phyloP scores from a whole-genome alignment of 2,113 vertebrate genomes.

The Saimiri boliviensis region DNA sequence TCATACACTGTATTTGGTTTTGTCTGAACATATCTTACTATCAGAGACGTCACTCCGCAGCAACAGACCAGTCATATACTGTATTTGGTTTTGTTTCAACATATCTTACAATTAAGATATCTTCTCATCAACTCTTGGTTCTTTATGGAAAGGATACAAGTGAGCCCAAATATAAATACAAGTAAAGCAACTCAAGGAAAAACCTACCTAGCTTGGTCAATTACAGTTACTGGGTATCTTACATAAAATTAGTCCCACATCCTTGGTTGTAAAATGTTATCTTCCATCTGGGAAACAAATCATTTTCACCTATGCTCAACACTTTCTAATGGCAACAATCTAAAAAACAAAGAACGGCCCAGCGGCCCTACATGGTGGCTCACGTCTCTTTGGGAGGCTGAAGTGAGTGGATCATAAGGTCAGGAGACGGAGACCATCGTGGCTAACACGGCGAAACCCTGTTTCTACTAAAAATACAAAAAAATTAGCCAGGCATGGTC shows the following conservation, averaged over 20 bases:
- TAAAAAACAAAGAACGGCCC: neutral
- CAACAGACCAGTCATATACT: no score
- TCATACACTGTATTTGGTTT: neutral
- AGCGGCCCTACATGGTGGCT: no score
- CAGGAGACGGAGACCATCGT: no score
- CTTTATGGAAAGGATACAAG: neutral
- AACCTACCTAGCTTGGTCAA: neutral
- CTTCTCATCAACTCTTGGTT: constrained; percentile 7
- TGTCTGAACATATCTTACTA: neutral
- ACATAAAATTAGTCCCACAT: neutral
- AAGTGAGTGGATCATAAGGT: no score
- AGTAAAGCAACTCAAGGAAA: neutral
- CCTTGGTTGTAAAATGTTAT: neutral
- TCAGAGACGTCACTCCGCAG: no score
- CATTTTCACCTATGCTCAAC: neutral
- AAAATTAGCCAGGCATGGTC: no score
- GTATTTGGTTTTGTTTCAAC: no score
- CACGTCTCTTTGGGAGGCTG: no score
- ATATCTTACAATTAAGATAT: constrained; percentile 34
- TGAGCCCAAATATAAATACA: neutral
- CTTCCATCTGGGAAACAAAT: no score
- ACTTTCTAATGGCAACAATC: neutral
- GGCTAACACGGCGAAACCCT: no score
- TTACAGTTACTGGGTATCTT: neutral
- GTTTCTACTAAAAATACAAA: no score